Base-by-base conservation (phyloP, 2,113 vertebrate genomes). In the Nesospiza acunhae region DNA sequence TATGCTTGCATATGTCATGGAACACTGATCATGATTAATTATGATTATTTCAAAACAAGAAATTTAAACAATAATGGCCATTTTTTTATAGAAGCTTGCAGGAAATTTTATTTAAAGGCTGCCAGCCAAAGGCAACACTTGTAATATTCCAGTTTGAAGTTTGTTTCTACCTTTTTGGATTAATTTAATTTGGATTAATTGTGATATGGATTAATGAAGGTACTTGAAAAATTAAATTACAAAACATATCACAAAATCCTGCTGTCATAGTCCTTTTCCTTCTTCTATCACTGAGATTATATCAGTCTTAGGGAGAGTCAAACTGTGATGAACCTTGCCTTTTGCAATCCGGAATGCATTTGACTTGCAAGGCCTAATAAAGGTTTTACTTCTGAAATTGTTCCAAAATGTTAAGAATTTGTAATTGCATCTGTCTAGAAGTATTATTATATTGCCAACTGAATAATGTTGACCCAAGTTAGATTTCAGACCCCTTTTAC, bases 141-240 rank as follows among this genome's bases (percentile, higher is more conserved):
- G 11, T 73, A 79, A 62, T 23, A 74, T 42, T 83, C 21, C 30
- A 47, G 2, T 44, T 46, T 69, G 8, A 72, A 83, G 10, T 77
- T 85, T 91, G 6, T 60, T 88, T 88, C 58, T 92, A 50, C 42
- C 26, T 90, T 58, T 49, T 18, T 76, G 12, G 41, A 37, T 80
- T 85, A 83, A 90, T 90, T 91, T 69, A n/a, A 66, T 83, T 93
- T 95, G 53, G 17, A 80, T 46, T 73, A 90, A 85, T 88, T 85
- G 28, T n/a, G 7, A 66, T 87, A 72, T 26, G 17, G 28, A 80
- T 79, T 91, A 78, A 83, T 68, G n/a, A 85, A 62, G 26, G 9
- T 37, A 75, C 17, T 78, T 84, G 15, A 60, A 84, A 96, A 89
- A 93, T 79, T 66, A 74, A 94, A 88, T 79, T 92, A 66, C 17